phyloP scores from a whole-genome alignment of 2,113 vertebrate genomes.

The Atherinomorus stipes region DNA sequence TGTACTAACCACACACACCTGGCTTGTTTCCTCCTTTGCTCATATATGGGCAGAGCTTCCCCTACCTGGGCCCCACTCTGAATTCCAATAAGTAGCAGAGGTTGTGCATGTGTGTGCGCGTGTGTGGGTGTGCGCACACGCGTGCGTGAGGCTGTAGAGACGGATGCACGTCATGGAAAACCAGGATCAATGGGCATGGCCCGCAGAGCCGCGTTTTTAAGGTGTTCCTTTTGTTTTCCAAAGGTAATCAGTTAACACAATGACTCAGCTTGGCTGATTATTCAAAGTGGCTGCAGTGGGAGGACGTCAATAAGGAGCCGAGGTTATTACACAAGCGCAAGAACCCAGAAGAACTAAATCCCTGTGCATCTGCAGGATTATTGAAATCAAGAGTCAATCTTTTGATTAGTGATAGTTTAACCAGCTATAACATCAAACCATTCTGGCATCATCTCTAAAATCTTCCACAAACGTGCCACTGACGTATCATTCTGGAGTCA shows the following conservation, averaged over 20 bases:
- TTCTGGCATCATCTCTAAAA: background rate
- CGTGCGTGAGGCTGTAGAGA: conserved; percentile 51
- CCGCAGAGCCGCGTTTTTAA: conserved; percentile 58
- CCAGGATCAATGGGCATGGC: conserved; percentile 76
- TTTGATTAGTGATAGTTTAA: conserved; percentile 10
- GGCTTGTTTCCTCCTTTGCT: conserved; percentile 71
- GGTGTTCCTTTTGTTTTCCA: conserved; percentile 78
- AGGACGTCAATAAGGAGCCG: conserved; percentile 39
- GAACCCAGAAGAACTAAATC: background rate
- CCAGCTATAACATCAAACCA: background rate
- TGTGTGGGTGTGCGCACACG: conserved; percentile 1
- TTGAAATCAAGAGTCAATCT: conserved; percentile 3
- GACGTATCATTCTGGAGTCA: background rate
- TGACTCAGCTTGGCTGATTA: conserved; percentile 73
- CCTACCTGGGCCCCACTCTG: conserved; percentile 78
- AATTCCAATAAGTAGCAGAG: conserved; percentile 75
- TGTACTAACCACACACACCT: conserved; percentile 77
- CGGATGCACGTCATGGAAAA: conserved; percentile 81
- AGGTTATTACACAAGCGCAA: conserved; percentile 15
- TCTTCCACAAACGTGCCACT: background rate
- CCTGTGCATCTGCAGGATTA: conserved; percentile 14
- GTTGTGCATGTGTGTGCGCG: conserved; percentile 14
- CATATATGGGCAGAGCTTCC: conserved; percentile 84
- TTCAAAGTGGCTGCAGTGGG: conserved; percentile 50
- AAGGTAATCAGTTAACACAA: conserved; percentile 74